Conservation (phyloP, 2,797 vertebrate species). For the Enteromius mattozi region DNA sequence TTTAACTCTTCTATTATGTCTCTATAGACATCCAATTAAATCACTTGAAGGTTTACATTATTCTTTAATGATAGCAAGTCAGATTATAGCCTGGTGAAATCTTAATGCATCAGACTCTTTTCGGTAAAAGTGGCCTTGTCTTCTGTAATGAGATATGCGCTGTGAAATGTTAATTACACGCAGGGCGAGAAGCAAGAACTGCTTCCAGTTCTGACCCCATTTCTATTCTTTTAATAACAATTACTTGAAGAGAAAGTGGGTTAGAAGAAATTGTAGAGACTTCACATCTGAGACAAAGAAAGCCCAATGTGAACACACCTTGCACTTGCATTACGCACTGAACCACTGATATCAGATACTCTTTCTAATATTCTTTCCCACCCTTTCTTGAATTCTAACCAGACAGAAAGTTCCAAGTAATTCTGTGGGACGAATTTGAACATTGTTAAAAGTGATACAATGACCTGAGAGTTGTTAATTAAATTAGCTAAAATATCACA, state of each 20-base stretch:
- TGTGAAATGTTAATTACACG: conserved; percentile 78
- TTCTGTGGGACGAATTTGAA: background rate
- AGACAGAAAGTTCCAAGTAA: background rate
- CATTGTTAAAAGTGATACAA: background rate
- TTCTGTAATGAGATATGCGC: conserved; percentile 76
- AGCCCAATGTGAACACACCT: conserved; percentile 16
- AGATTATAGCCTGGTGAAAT: conserved; percentile 59
- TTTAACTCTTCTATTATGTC: conserved; percentile 48
- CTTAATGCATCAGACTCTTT: conserved; percentile 55
- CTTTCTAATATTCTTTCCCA: conserved; percentile 2
- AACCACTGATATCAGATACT: conserved; percentile 16
- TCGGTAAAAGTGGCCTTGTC: conserved; percentile 64
- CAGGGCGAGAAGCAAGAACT: conserved; percentile 68
- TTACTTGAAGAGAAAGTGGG: conserved; percentile 71
- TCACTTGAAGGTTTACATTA: conserved; percentile 54
- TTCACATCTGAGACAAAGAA: conserved; percentile 67
- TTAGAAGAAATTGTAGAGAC: conserved; percentile 73
- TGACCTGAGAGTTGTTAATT: background rate
- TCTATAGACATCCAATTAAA: conserved; percentile 52
- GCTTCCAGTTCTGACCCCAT: conserved; percentile 75
- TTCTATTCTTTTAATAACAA: conserved; percentile 78
- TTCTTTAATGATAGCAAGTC: conserved; percentile 54
- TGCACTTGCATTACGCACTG: background rate
- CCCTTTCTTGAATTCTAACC: conserved; percentile 9
- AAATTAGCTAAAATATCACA: conserved; percentile 5